Conservation (phyloP, 37 sponge, comb jelly and placozoan species). For the Theonella swinhoei region DNA sequence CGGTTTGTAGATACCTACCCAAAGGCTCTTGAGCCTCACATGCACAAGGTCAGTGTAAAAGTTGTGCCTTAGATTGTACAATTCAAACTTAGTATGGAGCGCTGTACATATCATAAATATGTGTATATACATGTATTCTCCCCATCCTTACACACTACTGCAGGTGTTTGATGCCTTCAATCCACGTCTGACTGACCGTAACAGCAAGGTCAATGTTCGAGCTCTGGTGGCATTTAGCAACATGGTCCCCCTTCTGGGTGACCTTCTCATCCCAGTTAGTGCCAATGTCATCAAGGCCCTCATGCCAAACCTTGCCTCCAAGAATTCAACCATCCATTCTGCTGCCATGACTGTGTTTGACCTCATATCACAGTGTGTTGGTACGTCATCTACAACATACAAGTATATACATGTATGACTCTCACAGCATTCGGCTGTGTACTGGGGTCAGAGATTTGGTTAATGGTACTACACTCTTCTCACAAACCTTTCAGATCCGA, state of each 20-base stretch:
- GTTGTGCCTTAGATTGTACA: background rate
- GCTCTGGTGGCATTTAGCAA: slow-evolving; percentile 75
- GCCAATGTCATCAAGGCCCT: slow-evolving; percentile 59
- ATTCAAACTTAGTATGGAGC: background rate
- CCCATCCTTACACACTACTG: background rate
- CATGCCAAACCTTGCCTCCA: slow-evolving; percentile 71
- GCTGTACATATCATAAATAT: background rate
- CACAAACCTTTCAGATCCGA: slow-evolving; percentile 68
- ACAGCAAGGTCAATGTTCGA: slow-evolving; percentile 85
- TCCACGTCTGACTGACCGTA: slow-evolving; percentile 79
- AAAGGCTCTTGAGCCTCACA: slow-evolving; percentile 19
- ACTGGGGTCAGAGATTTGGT: background rate
- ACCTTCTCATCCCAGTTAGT: slow-evolving; percentile 56
- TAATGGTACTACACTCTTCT: too few species aligned
- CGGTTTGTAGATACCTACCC: slow-evolving; percentile 22
- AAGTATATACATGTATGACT: background rate
- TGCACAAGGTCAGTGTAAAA: slow-evolving; percentile 35
- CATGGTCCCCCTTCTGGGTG: slow-evolving; percentile 71
- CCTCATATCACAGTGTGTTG: slow-evolving; percentile 60
- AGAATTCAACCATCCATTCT: slow-evolving; percentile 61
- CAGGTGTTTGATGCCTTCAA: slow-evolving; percentile 85
- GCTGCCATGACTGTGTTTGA: slow-evolving; percentile 67
- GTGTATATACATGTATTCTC: slow-evolving; percentile 15
- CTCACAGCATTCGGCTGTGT: background rate
- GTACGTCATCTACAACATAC: slow-evolving; percentile 35